These are phyloP conservation scores for Thunnus albacares DNA, from an alignment of 2,797 vertebrate genomes.

Conservation along the genomic window DNA sequence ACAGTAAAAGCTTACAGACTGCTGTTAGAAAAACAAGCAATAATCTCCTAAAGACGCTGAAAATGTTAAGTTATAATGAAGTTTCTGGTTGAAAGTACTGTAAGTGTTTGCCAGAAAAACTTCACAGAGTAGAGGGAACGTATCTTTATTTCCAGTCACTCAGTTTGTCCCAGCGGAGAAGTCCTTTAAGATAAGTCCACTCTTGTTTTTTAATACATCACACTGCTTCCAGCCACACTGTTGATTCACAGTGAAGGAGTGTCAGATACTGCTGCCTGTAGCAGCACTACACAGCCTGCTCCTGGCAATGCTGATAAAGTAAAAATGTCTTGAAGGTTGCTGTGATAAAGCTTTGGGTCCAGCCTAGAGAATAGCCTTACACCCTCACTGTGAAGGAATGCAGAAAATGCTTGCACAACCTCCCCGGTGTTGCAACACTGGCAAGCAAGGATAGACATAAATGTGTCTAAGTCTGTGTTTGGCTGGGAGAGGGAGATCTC, in stretches of 20 bases:
- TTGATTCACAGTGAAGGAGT: conserved; percentile 6
- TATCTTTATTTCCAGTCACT: conserved; percentile 5
- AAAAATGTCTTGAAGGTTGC: conserved; percentile 65
- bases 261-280: background rate
- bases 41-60: background rate
- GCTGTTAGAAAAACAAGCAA: background rate
- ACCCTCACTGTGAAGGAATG: conserved; percentile 76
- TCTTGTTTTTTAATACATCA: background rate
- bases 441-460: conserved; percentile 12
- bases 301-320: conserved; percentile 61
- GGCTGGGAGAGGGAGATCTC: conserved; percentile 7
- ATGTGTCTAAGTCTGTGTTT: conserved; percentile 42
- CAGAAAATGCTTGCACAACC: conserved; percentile 78
- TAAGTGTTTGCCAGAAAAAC: background rate
- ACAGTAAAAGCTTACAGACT: background rate
- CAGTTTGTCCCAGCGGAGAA: conserved; percentile 7
- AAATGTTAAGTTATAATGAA: background rate
- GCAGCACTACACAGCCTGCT: conserved; percentile 15
- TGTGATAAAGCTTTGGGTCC: conserved; percentile 64
- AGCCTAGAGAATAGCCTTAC: conserved; percentile 45
- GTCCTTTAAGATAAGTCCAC: conserved; percentile 4
- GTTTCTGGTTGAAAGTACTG: background rate
- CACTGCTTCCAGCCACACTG: background rate
- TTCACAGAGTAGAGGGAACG: background rate
- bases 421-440: conserved; percentile 69